phyloP scores from a whole-genome alignment of 2,888 invertebrate species.

The Macrosoma leucophasiata region DNA sequence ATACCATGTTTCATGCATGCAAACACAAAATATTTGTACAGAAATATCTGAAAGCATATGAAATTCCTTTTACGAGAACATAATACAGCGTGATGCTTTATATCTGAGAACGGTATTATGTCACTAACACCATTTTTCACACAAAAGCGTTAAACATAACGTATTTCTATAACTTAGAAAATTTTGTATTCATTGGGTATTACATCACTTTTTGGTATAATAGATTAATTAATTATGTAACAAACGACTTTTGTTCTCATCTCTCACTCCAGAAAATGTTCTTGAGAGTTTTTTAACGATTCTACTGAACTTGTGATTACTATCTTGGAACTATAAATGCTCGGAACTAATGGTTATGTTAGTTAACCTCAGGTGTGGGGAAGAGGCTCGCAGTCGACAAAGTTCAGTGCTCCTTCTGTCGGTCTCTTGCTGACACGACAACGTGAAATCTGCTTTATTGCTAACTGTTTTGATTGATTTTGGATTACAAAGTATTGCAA shows the following conservation, averaged over 20 bases:
- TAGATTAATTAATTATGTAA: conserved; percentile 10
- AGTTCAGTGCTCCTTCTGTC: conserved; percentile 67
- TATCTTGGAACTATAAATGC: conserved; percentile 53
- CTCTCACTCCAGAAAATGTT: conserved; percentile 22
- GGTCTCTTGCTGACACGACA: conserved; percentile 34
- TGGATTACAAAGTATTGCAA: not conserved
- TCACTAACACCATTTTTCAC: too few species aligned
- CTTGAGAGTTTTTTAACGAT: too few species aligned
- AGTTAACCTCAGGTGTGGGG: conserved; percentile 66
- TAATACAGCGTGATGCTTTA: too few species aligned
- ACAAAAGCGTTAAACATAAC: too few species aligned
- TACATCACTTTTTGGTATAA: too few species aligned
- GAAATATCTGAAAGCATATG: too few species aligned
- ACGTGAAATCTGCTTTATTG: conserved; percentile 41
- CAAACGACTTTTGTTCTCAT: conserved; percentile 27
- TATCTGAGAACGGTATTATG: too few species aligned
- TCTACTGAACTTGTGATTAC: conserved; percentile 49
- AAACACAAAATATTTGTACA: too few species aligned
- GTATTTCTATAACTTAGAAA: too few species aligned
- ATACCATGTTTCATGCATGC: too few species aligned
- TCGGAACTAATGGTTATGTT: conserved; percentile 61
- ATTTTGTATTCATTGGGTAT: too few species aligned
- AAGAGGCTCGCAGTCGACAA: conserved; percentile 54
- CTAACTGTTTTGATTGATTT: conserved; percentile 17
- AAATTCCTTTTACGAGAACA: too few species aligned